Conservation (phyloP, 2,888 invertebrate genomes). For the Drosophila cracens region DNA sequence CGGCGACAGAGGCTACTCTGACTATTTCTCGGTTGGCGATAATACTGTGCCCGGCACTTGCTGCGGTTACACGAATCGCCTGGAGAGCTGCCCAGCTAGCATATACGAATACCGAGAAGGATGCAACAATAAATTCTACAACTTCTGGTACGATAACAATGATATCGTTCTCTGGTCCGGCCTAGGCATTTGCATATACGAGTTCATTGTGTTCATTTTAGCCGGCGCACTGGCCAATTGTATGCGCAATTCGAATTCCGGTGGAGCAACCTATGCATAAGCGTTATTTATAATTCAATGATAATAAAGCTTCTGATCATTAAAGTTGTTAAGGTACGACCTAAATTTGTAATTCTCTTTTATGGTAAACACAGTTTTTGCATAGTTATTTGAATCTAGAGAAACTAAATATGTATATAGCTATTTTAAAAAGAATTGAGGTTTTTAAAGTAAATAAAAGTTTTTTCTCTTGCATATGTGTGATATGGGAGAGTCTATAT, state of each 20-base stretch:
- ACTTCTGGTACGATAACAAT: conserved; percentile 78
- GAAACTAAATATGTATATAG: background rate
- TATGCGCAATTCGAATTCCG: conserved; percentile 85
- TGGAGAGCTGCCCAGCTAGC: conserved; percentile 24
- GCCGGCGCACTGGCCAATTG: conserved; percentile 93
- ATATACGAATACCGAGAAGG: conserved; percentile 51
- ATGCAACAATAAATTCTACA: conserved; percentile 79
- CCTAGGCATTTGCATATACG: conserved; percentile 89
- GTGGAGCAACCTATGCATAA: conserved; percentile 28
- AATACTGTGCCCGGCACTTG: conserved; percentile 68
- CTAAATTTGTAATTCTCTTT: background rate
- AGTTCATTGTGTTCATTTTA: conserved; percentile 91
- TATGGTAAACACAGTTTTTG: background rate
- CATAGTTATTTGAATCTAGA: background rate
- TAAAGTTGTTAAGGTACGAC: background rate
- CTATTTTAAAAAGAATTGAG: background rate
- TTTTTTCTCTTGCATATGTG: background rate
- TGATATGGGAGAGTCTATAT: background rate
- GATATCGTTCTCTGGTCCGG: conserved; percentile 88
- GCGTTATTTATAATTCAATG: background rate
- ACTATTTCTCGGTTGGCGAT: conserved; percentile 34
- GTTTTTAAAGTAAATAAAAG: background rate
- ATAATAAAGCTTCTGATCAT: background rate
- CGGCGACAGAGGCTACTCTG: conserved; percentile 49
- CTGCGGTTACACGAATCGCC: conserved; percentile 62